Evolutionary conservation across 2,797 vertebrate genomes (phyloP).

Genomic region (Dendrocincla tyrannina): DNA sequence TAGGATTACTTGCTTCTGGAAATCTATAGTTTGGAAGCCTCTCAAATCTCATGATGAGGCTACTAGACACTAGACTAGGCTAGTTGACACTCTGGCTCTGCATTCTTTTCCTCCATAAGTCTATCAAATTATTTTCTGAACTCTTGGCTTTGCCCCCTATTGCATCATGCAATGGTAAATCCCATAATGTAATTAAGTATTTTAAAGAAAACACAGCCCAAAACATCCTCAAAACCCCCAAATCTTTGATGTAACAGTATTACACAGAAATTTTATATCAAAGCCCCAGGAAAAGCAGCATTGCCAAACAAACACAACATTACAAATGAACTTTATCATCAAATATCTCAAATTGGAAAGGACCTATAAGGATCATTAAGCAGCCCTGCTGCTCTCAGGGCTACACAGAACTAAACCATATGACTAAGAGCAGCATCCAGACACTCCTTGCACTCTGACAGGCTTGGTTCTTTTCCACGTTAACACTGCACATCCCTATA

Average conservation of each 20-base stretch:
- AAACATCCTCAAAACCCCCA: neutral
- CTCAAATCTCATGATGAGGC: neutral
- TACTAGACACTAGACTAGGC: neutral
- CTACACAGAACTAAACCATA: neutral
- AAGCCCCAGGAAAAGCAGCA: neutral
- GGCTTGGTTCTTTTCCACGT: neutral
- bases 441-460: neutral
- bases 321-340: neutral
- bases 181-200: neutral
- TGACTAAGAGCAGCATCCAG: neutral
- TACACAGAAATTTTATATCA: neutral
- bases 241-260: neutral
- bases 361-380: neutral
- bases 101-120: rapidly evolving
- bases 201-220: neutral
- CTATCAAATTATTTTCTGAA: neutral
- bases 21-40: neutral
- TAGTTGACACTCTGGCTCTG: neutral
- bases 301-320: neutral
- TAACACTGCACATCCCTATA: neutral
- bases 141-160: neutral
- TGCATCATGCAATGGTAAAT: neutral
- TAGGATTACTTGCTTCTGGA: neutral
- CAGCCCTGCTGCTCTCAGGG: neutral
- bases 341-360: neutral